Base-by-base conservation (phyloP, 1,140 invertebrate species). In the Heterodera schachtii region DNA sequence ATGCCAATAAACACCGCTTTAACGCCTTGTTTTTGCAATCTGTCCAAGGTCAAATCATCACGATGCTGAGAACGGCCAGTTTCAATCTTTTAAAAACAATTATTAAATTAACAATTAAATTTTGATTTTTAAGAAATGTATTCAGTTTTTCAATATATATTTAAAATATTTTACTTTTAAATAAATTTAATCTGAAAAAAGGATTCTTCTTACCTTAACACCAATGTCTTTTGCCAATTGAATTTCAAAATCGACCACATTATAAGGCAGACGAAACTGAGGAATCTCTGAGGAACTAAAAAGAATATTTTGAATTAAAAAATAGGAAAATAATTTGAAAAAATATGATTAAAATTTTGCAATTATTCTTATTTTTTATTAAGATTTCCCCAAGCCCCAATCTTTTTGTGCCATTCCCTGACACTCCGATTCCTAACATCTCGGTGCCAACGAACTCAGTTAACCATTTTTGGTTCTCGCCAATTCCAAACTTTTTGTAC, bases 161-260 rank as follows among this genome's bases (percentile, higher is more conserved):
- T 31, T 31, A 31, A 31, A 31, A 0, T 31, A 31, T 31, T 31
- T 31, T 31, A 31, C 31, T 31, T 31, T 31, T 31, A 78, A 70
- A 67, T n/a, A 47, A 9, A 46, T 7, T 52, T n/a, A 46, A n/a
- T 44, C 3, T 64, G 16, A 19, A 19, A 5, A 19, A 73, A 44
- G 71, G 85, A 4, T 91, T 90, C 1, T 93, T 93, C 7, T 92
- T 80, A 98, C 94, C 90, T 95, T 94, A 0, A 98, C 96, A 13
- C 96, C 96, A 43, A 99, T 91, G 92, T 98, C 95, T 90, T 93
- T 94, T 81, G 97, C 94, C 7, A 97, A 91, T 66, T 95, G 91
- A 19, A 98, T 93, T 92, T 99, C 97, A 91, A 96, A 99, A 86
- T 95, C 93, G 0, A 99, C 95, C 5, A 95, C 95, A 84, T 95